Base-by-base conservation (phyloP, 2,797 vertebrate species). In the Hypotaenidia okinawae region DNA sequence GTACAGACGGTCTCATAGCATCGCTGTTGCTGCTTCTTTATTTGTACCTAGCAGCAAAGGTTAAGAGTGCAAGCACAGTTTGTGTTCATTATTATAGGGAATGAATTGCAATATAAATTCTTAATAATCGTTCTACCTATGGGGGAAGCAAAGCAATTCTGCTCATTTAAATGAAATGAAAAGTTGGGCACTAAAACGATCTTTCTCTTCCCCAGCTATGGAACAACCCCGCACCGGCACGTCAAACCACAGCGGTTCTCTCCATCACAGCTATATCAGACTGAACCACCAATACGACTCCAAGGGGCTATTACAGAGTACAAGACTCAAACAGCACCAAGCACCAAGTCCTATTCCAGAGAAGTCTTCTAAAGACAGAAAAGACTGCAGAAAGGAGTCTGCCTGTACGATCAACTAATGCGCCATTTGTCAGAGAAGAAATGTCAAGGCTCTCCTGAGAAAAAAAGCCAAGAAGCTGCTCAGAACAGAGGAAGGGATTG, bases 81-180 rank as follows among this genome's bases (percentile, higher is more conserved):
- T 90, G 94, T 95, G 84, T 79, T 94, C 95, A 75, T 93, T 89
- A 94, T 94, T 92, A 82, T 58, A 92, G 75, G 85, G 92, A 95
- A 96, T 27, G 96, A 95, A 96, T 57, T 81, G 95, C 95, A 91
- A 87, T 90, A 94, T 94, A 89, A 90, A 96, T 96, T 96, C 90
- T 91, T 95, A 95, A 92, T 94, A 93, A 96, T 94, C 90, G 90
- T 91, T 95, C 59, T 54, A 92, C 95, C 93, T 96, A 37, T 25
- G 90, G 88, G 94, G 88, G 52, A 96, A 95, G 70, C 76, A 80
- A 91, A 94, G 92, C 75, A 73, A 57, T 88, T 79, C 41, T 62
- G 84, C 77, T 95, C 82, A 93, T 94, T 95, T 85, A 73, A 89
- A 72, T 49, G 75, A 94, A 88, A 89, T 87, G 81, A 58, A 45